These are phyloP conservation scores for Genyomyrus donnyi DNA, from an alignment of 2,113 vertebrate species.

Conservation along the genomic window DNA sequence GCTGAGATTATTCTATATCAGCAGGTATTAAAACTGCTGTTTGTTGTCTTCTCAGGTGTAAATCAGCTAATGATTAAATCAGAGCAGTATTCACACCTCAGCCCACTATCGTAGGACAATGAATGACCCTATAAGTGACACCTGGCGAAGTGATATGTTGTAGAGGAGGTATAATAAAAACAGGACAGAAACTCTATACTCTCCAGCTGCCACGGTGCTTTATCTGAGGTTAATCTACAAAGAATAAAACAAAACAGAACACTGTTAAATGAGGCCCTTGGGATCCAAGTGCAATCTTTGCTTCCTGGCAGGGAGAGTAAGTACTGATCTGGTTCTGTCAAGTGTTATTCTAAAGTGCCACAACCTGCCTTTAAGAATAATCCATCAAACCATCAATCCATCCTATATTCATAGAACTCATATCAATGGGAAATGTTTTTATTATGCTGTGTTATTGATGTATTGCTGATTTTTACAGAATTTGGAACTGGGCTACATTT, in stretches of 20 bases:
- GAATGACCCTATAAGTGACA: not conserved
- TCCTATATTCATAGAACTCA: not conserved
- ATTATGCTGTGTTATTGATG: not conserved
- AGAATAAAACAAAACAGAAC: not conserved
- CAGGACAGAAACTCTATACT: not conserved
- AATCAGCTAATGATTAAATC: not conserved
- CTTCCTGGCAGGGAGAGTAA: not conserved
- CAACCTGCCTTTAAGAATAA: not conserved
- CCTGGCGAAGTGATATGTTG: not conserved
- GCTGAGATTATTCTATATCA: not conserved
- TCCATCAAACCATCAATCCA: not conserved
- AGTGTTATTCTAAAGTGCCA: not conserved
- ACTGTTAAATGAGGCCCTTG: not conserved
- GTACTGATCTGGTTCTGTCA: not conserved
- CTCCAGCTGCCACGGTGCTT: not conserved
- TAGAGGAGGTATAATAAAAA: not conserved
- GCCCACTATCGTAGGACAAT: not conserved
- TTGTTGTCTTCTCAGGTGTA: not conserved
- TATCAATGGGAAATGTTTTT: not conserved
- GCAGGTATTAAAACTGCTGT: not conserved
- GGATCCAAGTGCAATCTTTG: not conserved
- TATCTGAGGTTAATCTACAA: not conserved
- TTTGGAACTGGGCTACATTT: not conserved
- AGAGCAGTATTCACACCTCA: not conserved
- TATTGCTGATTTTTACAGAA: not conserved